phyloP scores from a whole-genome alignment of 2,888 invertebrate species.

The Scaptomyza cyrtandrae region DNA sequence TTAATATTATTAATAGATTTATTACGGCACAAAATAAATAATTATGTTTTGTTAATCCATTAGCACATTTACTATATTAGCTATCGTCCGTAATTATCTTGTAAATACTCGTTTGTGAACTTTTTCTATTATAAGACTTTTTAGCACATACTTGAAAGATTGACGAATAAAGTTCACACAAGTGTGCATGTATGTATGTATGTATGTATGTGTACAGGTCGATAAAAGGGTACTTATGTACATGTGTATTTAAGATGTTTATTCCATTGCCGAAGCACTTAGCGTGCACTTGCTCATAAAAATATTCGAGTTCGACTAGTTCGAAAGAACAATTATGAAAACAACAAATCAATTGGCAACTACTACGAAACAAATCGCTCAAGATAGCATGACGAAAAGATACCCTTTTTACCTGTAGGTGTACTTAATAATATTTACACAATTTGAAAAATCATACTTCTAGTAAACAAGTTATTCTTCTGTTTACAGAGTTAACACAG shows the following conservation, averaged over 20 bases:
- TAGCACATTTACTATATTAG: slow-evolving; percentile 8
- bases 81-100: not conserved
- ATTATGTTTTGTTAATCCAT: slow-evolving; percentile 4
- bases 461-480: not conserved
- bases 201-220: not conserved
- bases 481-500: not conserved
- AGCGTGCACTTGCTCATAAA: slow-evolving; percentile 52
- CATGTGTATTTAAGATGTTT: slow-evolving; percentile 3
- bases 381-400: not conserved
- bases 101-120: slow-evolving; percentile 17
- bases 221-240: slow-evolving; percentile 23
- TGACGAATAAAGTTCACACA: not conserved
- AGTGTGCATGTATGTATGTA: not conserved
- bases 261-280: slow-evolving; percentile 55
- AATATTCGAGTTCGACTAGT: slow-evolving; percentile 31
- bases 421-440: too few species aligned
- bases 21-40: not conserved
- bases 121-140: slow-evolving; percentile 41
- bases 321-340: slow-evolving; percentile 62
- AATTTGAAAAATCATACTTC: too few species aligned
- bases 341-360: slow-evolving; percentile 64
- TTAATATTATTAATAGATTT: not conserved
- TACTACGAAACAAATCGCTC: not conserved
- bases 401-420: not conserved
- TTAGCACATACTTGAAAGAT: slow-evolving; percentile 48